Percentiles rank a stretch among this genome's conserved stretches.
Conservation (phyloP, 2,888 invertebrate genomes). For the Drymonia ruficornis region DNA sequence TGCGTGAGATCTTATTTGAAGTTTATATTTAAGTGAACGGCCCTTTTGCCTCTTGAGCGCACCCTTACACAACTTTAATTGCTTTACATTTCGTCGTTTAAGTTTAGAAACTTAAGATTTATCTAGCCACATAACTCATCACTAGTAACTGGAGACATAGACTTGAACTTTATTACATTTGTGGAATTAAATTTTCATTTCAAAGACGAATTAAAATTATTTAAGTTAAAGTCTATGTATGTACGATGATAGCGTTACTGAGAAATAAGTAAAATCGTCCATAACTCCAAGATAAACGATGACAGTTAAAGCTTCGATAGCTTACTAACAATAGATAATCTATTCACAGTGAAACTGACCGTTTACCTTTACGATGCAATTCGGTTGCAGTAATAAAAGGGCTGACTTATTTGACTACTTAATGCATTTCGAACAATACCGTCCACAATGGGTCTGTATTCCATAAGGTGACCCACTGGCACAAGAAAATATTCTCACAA, state of each 20-base stretch:
- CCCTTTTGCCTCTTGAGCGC: constrained; percentile 10
- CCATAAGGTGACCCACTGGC: constrained; percentile 51
- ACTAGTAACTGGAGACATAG: background rate
- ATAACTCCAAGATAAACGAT: background rate
- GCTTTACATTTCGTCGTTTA: background rate
- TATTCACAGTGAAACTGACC: constrained; percentile 35
- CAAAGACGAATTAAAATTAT: too few species aligned
- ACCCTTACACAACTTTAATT: constrained; percentile 3
- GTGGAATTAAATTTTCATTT: too few species aligned
- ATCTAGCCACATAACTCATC: background rate
- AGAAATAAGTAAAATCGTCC: background rate
- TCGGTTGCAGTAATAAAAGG: constrained; percentile 36
- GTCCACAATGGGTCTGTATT: constrained; percentile 45
- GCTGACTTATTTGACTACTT: constrained; percentile 47
- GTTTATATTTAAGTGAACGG: constrained; percentile 16
- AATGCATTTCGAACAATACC: constrained; percentile 56
- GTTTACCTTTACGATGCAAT: constrained; percentile 36
- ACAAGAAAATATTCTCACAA: constrained; percentile 77
- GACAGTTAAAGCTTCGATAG: background rate
- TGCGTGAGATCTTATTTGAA: background rate
- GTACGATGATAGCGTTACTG: background rate
- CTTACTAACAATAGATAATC: background rate
- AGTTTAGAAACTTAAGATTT: background rate
- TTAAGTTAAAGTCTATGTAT: background rate
- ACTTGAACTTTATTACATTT: background rate